phyloP scores from a whole-genome alignment of 2,113 vertebrate genomes.

The Xiphophorus hellerii region DNA sequence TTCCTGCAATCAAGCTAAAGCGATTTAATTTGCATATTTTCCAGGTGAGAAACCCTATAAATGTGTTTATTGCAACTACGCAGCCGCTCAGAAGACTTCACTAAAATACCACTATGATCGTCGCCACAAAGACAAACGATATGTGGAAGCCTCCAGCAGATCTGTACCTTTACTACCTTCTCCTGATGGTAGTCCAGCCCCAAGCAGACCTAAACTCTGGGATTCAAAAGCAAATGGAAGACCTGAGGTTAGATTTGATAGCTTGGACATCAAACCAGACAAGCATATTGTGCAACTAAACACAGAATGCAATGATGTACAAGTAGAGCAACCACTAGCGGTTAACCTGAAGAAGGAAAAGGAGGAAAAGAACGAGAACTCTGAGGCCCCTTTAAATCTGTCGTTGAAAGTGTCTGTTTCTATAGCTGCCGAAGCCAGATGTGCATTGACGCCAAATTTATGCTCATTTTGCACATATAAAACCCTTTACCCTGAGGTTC shows the following conservation, averaged over 20 bases:
- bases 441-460: slow-evolving; percentile 71
- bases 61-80: slow-evolving; percentile 95
- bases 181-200: slow-evolving; percentile 44
- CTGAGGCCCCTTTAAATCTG: slow-evolving; percentile 86
- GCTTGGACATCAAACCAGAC: slow-evolving; percentile 1
- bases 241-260: slow-evolving; percentile 36
- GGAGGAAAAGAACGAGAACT: slow-evolving; percentile 47
- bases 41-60: slow-evolving; percentile 97
- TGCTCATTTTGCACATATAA: slow-evolving; percentile 89
- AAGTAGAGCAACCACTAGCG: slow-evolving; percentile 36
- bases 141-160: slow-evolving; percentile 69
- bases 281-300: slow-evolving; percentile 41
- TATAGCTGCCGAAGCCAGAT: slow-evolving; percentile 70
- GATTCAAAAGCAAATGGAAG: slow-evolving; percentile 17
- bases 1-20: background rate
- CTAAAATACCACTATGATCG: slow-evolving; percentile 93
- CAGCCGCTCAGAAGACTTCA: slow-evolving; percentile 96
- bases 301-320: slow-evolving; percentile 30
- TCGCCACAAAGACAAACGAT: slow-evolving; percentile 90
- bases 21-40: slow-evolving; percentile 7
- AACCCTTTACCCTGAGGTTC: slow-evolving; percentile 92
- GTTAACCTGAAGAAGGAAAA: slow-evolving; percentile 64
- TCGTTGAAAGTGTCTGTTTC: slow-evolving; percentile 78
- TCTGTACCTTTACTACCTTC: slow-evolving; percentile 41
- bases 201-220: slow-evolving; percentile 80